Evolutionary conservation across 37 sponge, comb jelly and placozoan species (phyloP).

Genomic region (Axinella damicornis): DNA sequence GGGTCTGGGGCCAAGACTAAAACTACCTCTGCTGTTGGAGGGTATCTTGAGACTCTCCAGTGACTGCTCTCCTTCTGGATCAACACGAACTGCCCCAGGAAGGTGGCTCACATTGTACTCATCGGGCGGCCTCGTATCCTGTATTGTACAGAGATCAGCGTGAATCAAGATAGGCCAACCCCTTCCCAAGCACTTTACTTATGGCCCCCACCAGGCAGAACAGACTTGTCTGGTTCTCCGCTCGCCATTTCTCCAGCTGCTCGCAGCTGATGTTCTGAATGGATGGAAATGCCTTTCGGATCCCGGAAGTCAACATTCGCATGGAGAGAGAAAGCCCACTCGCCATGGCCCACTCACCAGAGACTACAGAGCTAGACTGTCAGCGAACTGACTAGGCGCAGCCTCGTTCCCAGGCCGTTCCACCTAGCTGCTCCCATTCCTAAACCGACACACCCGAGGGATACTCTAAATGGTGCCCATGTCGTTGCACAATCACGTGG

Average conservation of each 20-base stretch:
- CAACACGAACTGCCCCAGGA: constrained; percentile 67
- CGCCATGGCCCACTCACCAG: background rate
- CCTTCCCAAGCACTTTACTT: background rate
- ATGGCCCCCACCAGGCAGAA: constrained; percentile 29
- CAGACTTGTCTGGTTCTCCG: constrained; percentile 3
- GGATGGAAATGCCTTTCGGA: constrained; percentile 51
- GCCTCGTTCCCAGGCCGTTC: no score
- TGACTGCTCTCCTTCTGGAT: constrained; percentile 36
- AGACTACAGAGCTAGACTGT: background rate
- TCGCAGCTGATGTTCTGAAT: constrained; percentile 47
- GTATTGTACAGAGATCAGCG: background rate
- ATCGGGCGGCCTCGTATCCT: constrained; percentile 76
- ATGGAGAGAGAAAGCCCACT: constrained; percentile 43
- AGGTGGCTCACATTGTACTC: constrained; percentile 81
- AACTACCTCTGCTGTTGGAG: constrained; percentile 7
- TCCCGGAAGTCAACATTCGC: constrained; percentile 41
- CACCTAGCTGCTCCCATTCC: background rate
- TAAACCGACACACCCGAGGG: no score
- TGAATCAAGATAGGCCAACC: no score
- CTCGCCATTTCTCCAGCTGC: constrained; percentile 32
- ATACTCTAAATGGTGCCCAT: background rate
- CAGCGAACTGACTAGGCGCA: no score
- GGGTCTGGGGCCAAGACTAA: no score
- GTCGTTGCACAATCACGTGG: background rate
- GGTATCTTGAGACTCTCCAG: constrained; percentile 4